Conservation (phyloP, 2,888 invertebrate species). For the Minunthozetes semirufus region DNA sequence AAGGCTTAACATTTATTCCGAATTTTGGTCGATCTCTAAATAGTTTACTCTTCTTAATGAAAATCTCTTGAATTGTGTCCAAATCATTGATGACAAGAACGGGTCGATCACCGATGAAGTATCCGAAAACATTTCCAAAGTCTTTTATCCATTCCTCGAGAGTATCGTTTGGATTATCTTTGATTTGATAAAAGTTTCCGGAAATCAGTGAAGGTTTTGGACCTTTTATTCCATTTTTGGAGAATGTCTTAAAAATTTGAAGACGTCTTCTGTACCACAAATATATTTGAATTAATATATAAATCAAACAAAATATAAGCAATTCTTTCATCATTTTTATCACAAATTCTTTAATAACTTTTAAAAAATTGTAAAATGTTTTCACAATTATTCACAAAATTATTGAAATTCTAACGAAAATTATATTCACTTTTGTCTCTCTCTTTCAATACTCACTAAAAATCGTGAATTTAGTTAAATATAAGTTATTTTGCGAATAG, state of each 20-base stretch:
- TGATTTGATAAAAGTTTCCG: conserved; percentile 29
- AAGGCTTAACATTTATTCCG: not conserved
- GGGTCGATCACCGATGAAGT: conserved; percentile 34
- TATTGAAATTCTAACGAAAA: not conserved
- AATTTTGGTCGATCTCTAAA: conserved; percentile 32
- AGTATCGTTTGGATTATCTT: conserved; percentile 12
- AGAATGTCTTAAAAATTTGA: not conserved
- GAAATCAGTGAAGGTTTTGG: conserved; percentile 30
- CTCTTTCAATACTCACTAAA: too few species aligned
- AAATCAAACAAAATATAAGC: not conserved
- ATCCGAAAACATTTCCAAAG: conserved; percentile 38
- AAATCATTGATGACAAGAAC: conserved; percentile 31
- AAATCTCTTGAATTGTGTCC: conserved; percentile 25
- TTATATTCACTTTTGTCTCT: too few species aligned
- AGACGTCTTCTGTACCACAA: conserved; percentile 12
- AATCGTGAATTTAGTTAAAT: too few species aligned
- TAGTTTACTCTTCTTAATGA: not conserved
- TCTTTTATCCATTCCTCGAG: conserved; percentile 35
- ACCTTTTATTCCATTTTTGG: conserved; percentile 14
- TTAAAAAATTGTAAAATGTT: not conserved
- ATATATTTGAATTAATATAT: not conserved
- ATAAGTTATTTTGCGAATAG: too few species aligned
- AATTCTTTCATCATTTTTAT: not conserved
- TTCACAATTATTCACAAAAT: not conserved
- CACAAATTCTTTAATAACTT: not conserved